These are phyloP conservation scores for Darevskia mixta DNA, from an alignment of 2,797 vertebrate species.

Conservation along the genomic window DNA sequence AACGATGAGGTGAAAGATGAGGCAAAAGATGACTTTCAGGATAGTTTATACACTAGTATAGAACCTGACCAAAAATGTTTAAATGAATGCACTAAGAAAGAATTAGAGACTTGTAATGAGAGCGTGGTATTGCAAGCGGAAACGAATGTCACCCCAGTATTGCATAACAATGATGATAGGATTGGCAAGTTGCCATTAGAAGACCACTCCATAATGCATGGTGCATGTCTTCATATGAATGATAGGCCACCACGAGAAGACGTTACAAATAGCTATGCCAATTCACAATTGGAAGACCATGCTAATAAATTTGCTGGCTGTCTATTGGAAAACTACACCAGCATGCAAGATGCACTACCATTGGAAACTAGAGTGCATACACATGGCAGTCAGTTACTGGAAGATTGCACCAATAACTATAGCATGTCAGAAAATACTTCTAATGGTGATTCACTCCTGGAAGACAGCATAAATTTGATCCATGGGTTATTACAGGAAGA, in stretches of 20 bases:
- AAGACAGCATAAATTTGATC: not conserved
- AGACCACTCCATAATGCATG: not conserved
- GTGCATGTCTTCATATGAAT: not conserved
- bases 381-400: accelerated
- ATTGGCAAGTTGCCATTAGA: not conserved
- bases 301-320: not conserved
- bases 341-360: not conserved
- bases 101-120: slow-evolving; percentile 14
- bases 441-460: slow-evolving; percentile 8
- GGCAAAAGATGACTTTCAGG: slow-evolving; percentile 46
- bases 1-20: not conserved
- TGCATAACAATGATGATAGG: not conserved
- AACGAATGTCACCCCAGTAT: slow-evolving; percentile 19
- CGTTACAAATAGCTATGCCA: not conserved
- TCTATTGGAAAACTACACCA: not conserved
- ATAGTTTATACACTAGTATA: slow-evolving; percentile 46
- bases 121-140: not conserved
- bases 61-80: slow-evolving; percentile 48
- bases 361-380: accelerated
- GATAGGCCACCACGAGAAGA: not conserved
- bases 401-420: not conserved
- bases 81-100: slow-evolving; percentile 30
- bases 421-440: slow-evolving; percentile 38
- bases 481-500: not conserved
- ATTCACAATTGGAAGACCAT: not conserved